A percentile compares a stretch with the other conserved stretches of the same genome.
Conservation (phyloP, 2,797 vertebrate species). For the Epinephelus coioides region DNA sequence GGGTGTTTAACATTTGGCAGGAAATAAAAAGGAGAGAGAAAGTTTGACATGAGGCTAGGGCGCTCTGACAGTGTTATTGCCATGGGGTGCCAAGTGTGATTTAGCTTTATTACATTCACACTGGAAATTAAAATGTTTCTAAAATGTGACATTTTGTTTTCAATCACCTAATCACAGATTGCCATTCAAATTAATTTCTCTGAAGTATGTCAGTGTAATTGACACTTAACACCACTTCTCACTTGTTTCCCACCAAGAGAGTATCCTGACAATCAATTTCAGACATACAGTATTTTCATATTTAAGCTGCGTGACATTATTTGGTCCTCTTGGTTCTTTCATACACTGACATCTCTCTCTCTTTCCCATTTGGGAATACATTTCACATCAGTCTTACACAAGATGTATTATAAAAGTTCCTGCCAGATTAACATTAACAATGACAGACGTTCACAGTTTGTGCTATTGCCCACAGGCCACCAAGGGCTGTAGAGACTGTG, state of each 20-base stretch:
- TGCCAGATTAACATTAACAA: conserved; percentile 3
- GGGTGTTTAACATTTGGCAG: background rate
- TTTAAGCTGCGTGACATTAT: conserved; percentile 2
- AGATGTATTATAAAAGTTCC: conserved; percentile 2
- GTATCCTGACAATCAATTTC: conserved; percentile 2
- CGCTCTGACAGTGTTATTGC: conserved; percentile 5
- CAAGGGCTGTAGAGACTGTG: background rate
- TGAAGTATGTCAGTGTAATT: conserved; percentile 6
- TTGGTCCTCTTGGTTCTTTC: conserved; percentile 6
- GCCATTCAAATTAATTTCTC: background rate
- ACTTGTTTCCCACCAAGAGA: conserved; percentile 6
- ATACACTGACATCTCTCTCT: conserved; percentile 1
- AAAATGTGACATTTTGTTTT: conserved; percentile 10
- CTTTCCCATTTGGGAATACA: background rate
- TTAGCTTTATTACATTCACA: conserved; percentile 22
- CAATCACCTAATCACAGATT: conserved; percentile 1
- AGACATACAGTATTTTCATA: conserved; percentile 7
- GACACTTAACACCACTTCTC: conserved; percentile 13
- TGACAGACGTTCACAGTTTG: conserved; percentile 3
- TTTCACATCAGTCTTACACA: conserved; percentile 1
- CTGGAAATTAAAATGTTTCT: conserved; percentile 27
- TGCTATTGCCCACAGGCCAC: background rate
- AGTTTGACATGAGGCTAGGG: background rate
- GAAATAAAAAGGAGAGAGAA: background rate
- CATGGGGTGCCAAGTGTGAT: conserved; percentile 18